Base-by-base conservation (phyloP, 2,113 vertebrate genomes). In the Podocnemis expansa region DNA sequence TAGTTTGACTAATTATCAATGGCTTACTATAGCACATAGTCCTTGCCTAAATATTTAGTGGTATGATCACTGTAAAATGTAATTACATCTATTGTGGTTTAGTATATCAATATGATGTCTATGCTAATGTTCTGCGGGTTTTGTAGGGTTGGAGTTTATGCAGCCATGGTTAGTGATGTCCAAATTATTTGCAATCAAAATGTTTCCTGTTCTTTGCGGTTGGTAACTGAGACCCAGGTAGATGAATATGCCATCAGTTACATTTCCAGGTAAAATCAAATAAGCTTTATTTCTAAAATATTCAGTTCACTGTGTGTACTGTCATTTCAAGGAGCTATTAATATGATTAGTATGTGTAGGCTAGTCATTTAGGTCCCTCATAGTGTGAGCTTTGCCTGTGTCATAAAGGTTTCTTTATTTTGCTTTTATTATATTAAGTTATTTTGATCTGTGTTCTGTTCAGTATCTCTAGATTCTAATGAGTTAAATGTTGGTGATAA, bases 1-100 rank as follows among this genome's bases (percentile, higher is more conserved):
- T 94, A 94, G 87, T 96, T 95, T 96, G 82, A 76, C 89, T 98
- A 97, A 97, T 98, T 98, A 96, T 96, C 96, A 97, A 96, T 94
- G 76, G 88, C 93, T 97, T 98, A 96, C 96, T 97, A 95, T 29
- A 82, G 31, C 78, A 49, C 88, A 78, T 92, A 93, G 86, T 96
- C 93, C 96, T 91, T 95, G 84, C 93, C 87, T 96, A 96, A 97
- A 96, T 89, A 97, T 96, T 97, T 95, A 54, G n/a, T 22, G 47
- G 88, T 97, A 54, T 89, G 87, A 97, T 97, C 93, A 88, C 88
- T 93, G 89, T 95, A 95, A 96, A 97, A 97, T 82, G 85, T 97
- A 95, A 94, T 97, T 98, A 96, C 89, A 93, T 90, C 83, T 93
- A 82, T 51, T 78, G 83, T 93, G 84, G 91, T 87, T 96, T 89